A percentile compares a stretch with the other conserved stretches of the same genome.
Conservation (phyloP, 1,140 invertebrate species). For the Lysiphlebus fabarum region DNA sequence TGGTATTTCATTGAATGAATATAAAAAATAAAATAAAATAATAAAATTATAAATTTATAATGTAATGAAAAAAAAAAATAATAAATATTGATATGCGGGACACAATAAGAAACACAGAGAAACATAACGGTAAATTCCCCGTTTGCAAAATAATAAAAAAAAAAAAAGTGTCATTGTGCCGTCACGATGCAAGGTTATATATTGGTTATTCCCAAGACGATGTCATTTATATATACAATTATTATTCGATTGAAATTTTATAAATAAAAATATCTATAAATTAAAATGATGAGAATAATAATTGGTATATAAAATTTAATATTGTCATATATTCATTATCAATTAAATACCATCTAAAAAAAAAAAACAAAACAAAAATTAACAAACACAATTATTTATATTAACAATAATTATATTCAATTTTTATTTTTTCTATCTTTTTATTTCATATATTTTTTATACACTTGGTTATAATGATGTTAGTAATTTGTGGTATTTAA, state of each 20-base stretch:
- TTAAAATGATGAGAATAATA: no score
- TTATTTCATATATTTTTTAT: background rate
- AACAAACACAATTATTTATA: no score
- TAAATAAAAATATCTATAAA: background rate
- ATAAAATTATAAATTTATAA: no score
- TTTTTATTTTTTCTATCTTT: no score
- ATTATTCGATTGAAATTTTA: conserved; percentile 53
- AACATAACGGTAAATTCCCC: conserved; percentile 48
- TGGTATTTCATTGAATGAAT: no score
- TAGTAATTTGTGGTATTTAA: conserved; percentile 35
- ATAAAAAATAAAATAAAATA: no score
- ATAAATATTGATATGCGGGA: conserved; percentile 19
- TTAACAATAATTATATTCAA: background rate
- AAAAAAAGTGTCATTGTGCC: conserved; percentile 48
- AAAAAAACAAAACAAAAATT: no score
- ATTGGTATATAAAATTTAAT: no score
- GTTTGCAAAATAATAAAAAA: conserved; percentile 42
- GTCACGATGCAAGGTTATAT: conserved; percentile 55
- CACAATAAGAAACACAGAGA: conserved; percentile 34
- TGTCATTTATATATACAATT: conserved; percentile 46
- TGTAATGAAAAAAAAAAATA: no score
- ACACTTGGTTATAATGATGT: background rate
- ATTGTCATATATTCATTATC: no score
- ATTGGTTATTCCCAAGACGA: conserved; percentile 52
- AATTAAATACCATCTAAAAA: no score